These are phyloP conservation scores for Aethes cnicana DNA, from an alignment of 2,888 invertebrate species.

Conservation along the genomic window DNA sequence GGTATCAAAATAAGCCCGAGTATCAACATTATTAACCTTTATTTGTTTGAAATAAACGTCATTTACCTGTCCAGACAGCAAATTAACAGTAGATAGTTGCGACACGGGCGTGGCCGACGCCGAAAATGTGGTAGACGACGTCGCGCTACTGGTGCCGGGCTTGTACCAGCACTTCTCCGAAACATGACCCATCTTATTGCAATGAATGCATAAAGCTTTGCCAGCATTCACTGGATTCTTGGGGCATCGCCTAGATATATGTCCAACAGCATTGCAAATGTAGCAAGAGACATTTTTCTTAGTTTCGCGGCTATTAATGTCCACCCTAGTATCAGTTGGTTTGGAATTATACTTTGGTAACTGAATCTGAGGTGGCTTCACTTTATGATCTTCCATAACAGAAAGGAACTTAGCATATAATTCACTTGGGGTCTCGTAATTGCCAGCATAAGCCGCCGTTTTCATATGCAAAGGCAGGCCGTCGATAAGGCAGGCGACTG, in stretches of 20 bases:
- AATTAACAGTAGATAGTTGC: neutral
- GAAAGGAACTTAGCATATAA: conserved; percentile 18
- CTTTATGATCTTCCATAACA: conserved; percentile 9
- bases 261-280: conserved; percentile 6
- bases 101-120: neutral
- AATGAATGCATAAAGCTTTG: conserved; percentile 1
- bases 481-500: conserved; percentile 23
- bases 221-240: neutral
- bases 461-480: conserved; percentile 16
- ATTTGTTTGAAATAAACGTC: neutral
- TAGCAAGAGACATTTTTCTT: conserved; percentile 7
- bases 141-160: neutral
- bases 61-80: neutral
- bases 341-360: neutral
- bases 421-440: neutral
- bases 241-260: conserved; percentile 8
- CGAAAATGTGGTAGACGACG: neutral
- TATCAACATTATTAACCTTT: neutral
- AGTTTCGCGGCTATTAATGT: neutral
- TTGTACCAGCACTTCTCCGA: conserved; percentile 10
- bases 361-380: neutral
- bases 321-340: neutral
- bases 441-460: conserved; percentile 18
- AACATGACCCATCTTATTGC: conserved; percentile 1
- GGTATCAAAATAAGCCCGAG: neutral